A percentile compares a stretch with the other conserved stretches of the same genome.
phyloP scores from a whole-genome alignment of 2,797 vertebrate species.

The Spinibarbus caldwelli region DNA sequence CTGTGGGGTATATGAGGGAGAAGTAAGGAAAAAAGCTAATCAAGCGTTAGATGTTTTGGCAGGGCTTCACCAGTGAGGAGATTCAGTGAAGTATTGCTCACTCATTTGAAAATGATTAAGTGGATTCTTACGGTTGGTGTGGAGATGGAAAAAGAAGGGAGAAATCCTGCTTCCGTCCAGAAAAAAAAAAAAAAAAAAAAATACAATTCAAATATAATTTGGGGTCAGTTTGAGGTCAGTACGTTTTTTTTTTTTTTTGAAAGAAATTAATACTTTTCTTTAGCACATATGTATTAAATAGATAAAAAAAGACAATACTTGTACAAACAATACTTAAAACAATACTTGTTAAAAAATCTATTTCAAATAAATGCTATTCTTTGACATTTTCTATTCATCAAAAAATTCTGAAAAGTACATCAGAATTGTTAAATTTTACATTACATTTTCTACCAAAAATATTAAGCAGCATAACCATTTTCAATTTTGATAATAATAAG shows the following conservation, averaged over 20 bases:
- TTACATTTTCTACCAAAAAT: background rate
- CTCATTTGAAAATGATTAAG: constrained; percentile 47
- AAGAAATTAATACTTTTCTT: background rate
- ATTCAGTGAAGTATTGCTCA: constrained; percentile 40
- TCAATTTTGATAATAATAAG: background rate
- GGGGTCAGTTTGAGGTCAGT: background rate
- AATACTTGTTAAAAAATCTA: background rate
- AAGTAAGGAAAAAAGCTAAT: constrained; percentile 49
- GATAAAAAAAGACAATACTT: background rate
- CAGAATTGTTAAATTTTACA: too few species aligned
- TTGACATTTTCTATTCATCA: background rate
- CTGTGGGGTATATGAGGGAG: constrained; percentile 40
- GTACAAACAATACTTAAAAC: background rate
- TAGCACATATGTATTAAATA: background rate
- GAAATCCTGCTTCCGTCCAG: background rate
- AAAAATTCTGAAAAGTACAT: too few species aligned
- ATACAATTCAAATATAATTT: background rate
- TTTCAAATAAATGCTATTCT: background rate
- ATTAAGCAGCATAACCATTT: background rate
- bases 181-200: background rate
- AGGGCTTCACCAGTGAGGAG: constrained; percentile 34
- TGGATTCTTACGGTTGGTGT: constrained; percentile 10
- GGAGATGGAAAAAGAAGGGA: background rate
- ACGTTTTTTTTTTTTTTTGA: background rate
- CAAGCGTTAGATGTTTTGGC: constrained; percentile 51